Percentiles rank a stretch among this genome's conserved stretches.
phyloP scores from a whole-genome alignment of 2,888 invertebrate species.

The Apodemia duryi region DNA sequence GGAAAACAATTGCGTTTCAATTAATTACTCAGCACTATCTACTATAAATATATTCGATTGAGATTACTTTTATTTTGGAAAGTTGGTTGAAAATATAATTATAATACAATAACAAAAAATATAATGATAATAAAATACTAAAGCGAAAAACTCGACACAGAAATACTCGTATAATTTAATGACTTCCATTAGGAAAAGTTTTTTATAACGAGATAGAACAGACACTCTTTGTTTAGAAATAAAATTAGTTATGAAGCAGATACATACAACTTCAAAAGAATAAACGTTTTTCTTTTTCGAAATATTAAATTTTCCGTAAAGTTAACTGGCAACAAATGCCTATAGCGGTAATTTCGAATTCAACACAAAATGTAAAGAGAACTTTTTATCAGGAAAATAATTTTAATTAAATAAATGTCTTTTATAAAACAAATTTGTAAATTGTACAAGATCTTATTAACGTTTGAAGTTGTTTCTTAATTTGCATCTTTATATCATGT shows the following conservation, averaged over 20 bases:
- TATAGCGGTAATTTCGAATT: constrained; percentile 3
- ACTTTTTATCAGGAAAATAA: neutral
- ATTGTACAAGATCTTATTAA: neutral
- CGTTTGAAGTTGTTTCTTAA: neutral
- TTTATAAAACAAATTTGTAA: neutral
- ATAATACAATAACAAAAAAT: too few species aligned
- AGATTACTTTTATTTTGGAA: too few species aligned
- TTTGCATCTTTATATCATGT: too few species aligned
- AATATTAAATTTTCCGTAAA: neutral
- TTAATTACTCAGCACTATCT: too few species aligned
- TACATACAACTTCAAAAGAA: constrained; percentile 1
- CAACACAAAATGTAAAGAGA: neutral
- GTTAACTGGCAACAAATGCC: constrained; percentile 5
- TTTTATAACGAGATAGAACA: neutral
- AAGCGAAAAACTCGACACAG: too few species aligned
- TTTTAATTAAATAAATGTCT: neutral
- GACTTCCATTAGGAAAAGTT: neutral
- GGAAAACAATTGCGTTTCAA: too few species aligned
- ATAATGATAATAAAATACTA: too few species aligned
- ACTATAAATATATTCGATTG: too few species aligned
- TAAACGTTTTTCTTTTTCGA: neutral
- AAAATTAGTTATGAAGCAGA: neutral
- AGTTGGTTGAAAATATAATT: too few species aligned
- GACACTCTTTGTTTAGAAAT: neutral
- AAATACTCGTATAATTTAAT: neutral